A percentile compares a stretch with the other conserved stretches of the same genome.
phyloP scores from a whole-genome alignment of 2,113 vertebrate genomes.

The Nerophis lumbriciformis region DNA sequence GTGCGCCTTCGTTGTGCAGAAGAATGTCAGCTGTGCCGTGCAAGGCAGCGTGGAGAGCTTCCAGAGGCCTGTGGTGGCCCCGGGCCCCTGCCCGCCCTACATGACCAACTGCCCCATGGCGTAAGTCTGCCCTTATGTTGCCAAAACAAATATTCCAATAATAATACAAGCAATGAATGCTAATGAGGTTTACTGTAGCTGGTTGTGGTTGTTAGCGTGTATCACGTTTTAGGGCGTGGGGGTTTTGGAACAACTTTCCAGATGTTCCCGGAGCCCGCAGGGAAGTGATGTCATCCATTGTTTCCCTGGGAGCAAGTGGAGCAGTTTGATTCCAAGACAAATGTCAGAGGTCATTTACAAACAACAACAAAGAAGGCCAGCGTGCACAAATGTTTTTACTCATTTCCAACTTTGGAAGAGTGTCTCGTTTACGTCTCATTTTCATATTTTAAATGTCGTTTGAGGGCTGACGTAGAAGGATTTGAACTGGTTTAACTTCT shows the following conservation, averaged over 20 bases:
- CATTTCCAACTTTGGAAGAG: background rate
- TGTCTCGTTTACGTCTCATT: background rate
- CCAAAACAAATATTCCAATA: conserved; percentile 9
- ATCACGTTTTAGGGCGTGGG: conserved; percentile 27
- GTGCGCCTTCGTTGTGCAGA: conserved; percentile 93
- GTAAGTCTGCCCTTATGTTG: conserved; percentile 51
- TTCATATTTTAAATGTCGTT: background rate
- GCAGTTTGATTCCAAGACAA: background rate
- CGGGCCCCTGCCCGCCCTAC: conserved; percentile 78
- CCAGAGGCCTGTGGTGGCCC: conserved; percentile 80
- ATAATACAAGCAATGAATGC: background rate
- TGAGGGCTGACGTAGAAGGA: background rate
- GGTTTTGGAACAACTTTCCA: conserved; percentile 47
- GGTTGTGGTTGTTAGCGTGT: background rate
- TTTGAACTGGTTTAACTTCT: background rate
- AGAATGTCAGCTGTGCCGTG: conserved; percentile 91
- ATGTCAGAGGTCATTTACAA: background rate
- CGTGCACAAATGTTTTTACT: background rate
- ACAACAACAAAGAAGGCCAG: background rate
- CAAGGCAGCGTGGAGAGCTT: conserved; percentile 84
- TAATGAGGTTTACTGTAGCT: background rate
- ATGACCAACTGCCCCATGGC: conserved; percentile 79
- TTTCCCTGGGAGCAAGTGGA: conserved; percentile 31
- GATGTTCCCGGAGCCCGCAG: conserved; percentile 51
- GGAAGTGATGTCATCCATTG: conserved; percentile 60